Evolutionary conservation across 2,888 invertebrate genomes (phyloP), one percentile per base, ranked within the genome.

Genomic region (Tiliacea citrago): DNA sequence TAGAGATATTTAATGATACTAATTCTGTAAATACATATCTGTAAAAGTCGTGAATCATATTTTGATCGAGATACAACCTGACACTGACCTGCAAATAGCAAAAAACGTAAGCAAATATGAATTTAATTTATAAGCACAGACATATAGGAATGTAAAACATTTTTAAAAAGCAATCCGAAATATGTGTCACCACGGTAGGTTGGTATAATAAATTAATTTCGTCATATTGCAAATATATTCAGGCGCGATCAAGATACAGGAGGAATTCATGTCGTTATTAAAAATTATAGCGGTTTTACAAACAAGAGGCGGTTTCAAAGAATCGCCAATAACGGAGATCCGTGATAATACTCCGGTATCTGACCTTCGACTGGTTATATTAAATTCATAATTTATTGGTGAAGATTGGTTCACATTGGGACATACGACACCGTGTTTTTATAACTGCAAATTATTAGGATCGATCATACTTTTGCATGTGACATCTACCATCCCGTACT

Each of bases 311-410:
- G 60, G 53, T 75, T 87, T 81, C 88, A 77, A 77, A 65, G 88
- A 87, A 87, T 82, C 69, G 71, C 68, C 76, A 73, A 61, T 65
- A 74, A 69, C n/a, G 1, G 68, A 74, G 77, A 86, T 85, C 80
- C n/a, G n/a, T 69, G 87, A 83, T 85, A 82, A 76, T 76, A n/a
- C 65, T 55, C 24, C 60, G 82, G 74, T 85, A 85, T 85, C 78
- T 77, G 69, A 62, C 84, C 86, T 86, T 86, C 69, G 53, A n/a
- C 8, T 51, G n/a, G 45, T 70, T 0, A 65, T 68, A 68, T 75
- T 77, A 24, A 58, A 29, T 29, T 29, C 29, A 29, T 29, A 29
- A 45, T 63, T 49, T 73, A 42, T 35, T 61, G 39, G 74, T 80
- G 18, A 51, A 7, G 10, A 61, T 61, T 73, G 18, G 12, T 45